Conservation (phyloP, 37 sponge, comb jelly and placozoan genomes). For the Haliclona indistincta region DNA sequence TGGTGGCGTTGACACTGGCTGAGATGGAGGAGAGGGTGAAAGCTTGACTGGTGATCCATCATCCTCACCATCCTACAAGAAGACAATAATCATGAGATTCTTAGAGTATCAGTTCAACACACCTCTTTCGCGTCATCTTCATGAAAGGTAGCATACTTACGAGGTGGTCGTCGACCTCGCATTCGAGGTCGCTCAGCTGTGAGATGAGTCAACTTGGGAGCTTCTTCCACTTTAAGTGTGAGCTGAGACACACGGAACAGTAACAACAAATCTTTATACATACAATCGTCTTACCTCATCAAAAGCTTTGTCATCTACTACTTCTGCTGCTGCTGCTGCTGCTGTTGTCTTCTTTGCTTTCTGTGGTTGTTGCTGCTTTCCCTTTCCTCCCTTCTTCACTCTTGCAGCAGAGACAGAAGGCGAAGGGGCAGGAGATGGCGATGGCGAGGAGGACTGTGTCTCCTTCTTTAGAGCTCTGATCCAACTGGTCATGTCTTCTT, state of each 20-base stretch:
- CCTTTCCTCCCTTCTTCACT: neutral
- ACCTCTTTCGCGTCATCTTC: conserved; percentile 73
- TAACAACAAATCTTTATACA: neutral
- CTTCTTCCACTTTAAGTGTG: conserved; percentile 31
- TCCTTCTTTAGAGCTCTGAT: conserved; percentile 37
- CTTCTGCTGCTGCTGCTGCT: conserved; percentile 6
- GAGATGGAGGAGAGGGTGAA: neutral
- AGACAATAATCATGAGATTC: neutral
- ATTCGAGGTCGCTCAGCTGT: conserved; percentile 64
- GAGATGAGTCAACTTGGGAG: conserved; percentile 68
- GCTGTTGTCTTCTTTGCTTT: conserved; percentile 12
- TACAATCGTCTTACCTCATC: conserved; percentile 45
- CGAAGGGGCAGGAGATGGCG: too few species aligned
- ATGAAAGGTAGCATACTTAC: conserved; percentile 61
- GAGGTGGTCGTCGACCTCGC: conserved; percentile 39
- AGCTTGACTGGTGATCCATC: too few species aligned
- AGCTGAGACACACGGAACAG: conserved; percentile 28
- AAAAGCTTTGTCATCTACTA: conserved; percentile 59
- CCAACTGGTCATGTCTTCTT: conserved; percentile 66
- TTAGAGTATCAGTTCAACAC: neutral
- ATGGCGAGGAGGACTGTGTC: too few species aligned
- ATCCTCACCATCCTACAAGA: neutral
- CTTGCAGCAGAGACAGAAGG: conserved; percentile 11
- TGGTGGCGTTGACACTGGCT: neutral
- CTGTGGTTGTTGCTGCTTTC: conserved; percentile 8